Conservation (phyloP, 1,140 invertebrate species). For the Pachyrhynchus sulphureomaculatus region DNA sequence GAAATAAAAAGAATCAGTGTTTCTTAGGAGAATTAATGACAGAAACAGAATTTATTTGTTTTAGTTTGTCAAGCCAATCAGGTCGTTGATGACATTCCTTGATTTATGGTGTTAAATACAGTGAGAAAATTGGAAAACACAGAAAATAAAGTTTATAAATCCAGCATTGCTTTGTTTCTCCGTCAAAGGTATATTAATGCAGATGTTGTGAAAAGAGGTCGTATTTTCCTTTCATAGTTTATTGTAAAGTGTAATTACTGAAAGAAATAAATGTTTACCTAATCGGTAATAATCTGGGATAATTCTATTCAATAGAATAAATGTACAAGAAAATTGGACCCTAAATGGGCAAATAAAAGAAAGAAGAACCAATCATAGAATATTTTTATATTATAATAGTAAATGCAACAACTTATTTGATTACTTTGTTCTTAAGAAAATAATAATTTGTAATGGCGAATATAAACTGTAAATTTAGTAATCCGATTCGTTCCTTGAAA, state of each 20-base stretch:
- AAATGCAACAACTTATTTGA: too few relatives aligned
- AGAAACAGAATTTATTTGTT: constrained; percentile 21
- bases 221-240: constrained; percentile 17
- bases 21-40: constrained; percentile 11
- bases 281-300: too few relatives aligned
- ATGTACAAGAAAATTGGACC: too few relatives aligned
- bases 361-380: too few relatives aligned
- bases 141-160: constrained; percentile 14
- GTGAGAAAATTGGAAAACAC: constrained; percentile 8
- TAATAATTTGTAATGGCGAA: too few relatives aligned
- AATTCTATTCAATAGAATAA: too few relatives aligned
- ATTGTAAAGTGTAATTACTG: neutral
- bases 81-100: constrained; percentile 11
- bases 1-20: constrained; percentile 7
- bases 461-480: too few relatives aligned
- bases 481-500: too few relatives aligned
- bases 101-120: constrained; percentile 17
- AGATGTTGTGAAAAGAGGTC: constrained; percentile 12
- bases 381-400: too few relatives aligned
- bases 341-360: too few relatives aligned
- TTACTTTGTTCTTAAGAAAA: too few relatives aligned
- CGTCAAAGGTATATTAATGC: neutral
- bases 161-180: constrained; percentile 3
- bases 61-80: constrained; percentile 23
- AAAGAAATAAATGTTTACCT: neutral